These are phyloP conservation scores for Drosophila atroscutellata DNA, from an alignment of 2,888 invertebrate species.

Conservation along the genomic window DNA sequence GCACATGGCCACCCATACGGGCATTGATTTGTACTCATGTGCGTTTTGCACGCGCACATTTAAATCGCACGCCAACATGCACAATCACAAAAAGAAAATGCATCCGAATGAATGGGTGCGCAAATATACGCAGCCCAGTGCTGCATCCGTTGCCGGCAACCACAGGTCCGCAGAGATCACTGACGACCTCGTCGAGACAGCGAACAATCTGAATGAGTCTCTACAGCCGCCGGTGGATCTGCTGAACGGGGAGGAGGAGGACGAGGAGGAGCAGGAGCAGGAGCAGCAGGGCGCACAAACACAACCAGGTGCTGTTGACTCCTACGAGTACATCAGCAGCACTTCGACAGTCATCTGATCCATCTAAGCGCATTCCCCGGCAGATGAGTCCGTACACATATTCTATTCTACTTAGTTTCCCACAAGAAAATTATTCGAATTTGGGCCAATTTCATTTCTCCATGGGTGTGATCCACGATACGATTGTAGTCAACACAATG, in stretches of 20 bases:
- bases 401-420: neutral
- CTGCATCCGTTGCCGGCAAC: neutral
- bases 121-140: slow-evolving; percentile 66
- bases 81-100: slow-evolving; percentile 83
- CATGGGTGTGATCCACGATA: neutral
- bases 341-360: slow-evolving; percentile 47
- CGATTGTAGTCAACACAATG: neutral
- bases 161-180: slow-evolving; percentile 3
- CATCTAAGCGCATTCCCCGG: slow-evolving; percentile 35
- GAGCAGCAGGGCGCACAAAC: neutral
- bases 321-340: slow-evolving; percentile 47
- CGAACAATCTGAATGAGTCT: neutral
- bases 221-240: slow-evolving; percentile 11
- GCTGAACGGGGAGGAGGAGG: slow-evolving; percentile 3
- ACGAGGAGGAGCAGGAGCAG: neutral
- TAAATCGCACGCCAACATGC: slow-evolving; percentile 84
- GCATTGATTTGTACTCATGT: slow-evolving; percentile 82
- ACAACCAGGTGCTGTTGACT: slow-evolving; percentile 10
- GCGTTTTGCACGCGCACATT: slow-evolving; percentile 83
- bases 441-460: neutral
- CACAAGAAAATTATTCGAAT: neutral
- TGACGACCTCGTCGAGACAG: neutral
- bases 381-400: neutral
- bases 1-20: slow-evolving; percentile 84
- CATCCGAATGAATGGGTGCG: slow-evolving; percentile 83